phyloP scores from a whole-genome alignment of 2,113 vertebrate genomes.

The Coryphaenoides rupestris region DNA sequence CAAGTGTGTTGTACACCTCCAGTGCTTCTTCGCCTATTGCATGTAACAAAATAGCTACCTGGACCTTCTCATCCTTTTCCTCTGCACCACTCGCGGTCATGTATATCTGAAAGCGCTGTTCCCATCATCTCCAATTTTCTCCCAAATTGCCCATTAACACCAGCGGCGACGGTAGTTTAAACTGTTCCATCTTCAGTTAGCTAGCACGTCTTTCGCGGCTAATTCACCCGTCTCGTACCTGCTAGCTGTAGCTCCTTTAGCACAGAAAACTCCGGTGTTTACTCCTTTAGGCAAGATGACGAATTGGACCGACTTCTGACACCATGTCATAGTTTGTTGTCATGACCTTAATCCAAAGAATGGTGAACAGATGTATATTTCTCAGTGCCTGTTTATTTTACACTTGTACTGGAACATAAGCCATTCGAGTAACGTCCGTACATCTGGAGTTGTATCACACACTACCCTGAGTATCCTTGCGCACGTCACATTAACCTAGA shows the following conservation, averaged over 20 bases:
- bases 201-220: no score
- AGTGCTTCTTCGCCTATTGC: conserved; percentile 5
- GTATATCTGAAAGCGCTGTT: conserved; percentile 19
- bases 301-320: background rate
- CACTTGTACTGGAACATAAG: no score
- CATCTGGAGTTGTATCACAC: no score
- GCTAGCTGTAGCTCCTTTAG: background rate
- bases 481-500: no score
- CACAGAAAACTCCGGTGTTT: background rate
- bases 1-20: conserved; percentile 5
- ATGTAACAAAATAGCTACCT: conserved; percentile 12
- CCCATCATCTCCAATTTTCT: conserved; percentile 26
- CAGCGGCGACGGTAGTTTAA: conserved; percentile 2
- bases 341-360: no score
- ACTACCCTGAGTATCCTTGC: no score
- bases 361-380: no score
- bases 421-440: no score
- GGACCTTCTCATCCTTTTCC: background rate
- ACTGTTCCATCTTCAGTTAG: background rate
- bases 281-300: background rate
- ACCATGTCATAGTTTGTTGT: background rate
- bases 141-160: conserved; percentile 9
- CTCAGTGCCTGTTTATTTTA: no score
- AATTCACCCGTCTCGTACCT: no score
- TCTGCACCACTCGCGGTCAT: conserved; percentile 7